A percentile compares a stretch with the other conserved stretches of the same genome.
Evolutionary conservation across 2,888 invertebrate genomes (phyloP).

Genomic region (Lasioglossum figueresi): DNA sequence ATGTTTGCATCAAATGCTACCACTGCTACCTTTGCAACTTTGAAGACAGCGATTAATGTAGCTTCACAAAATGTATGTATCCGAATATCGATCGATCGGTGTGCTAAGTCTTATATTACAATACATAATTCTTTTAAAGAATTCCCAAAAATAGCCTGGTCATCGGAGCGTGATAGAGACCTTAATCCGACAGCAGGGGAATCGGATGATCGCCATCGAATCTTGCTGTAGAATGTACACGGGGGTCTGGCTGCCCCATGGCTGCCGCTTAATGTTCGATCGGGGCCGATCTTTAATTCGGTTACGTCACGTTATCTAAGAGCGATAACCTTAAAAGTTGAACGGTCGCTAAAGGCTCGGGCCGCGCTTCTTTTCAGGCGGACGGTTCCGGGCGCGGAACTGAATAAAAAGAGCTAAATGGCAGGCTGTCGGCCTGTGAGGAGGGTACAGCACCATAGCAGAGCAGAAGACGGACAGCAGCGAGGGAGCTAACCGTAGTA

Average conservation of each 20-base stretch:
- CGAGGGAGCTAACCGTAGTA: conserved; percentile 18
- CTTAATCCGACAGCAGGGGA: conserved; percentile 12
- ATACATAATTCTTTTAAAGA: not conserved
- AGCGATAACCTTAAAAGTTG: conserved; percentile 46
- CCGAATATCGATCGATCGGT: not conserved
- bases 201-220: conserved; percentile 14
- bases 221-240: not conserved
- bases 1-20: too few relatives aligned
- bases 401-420: conserved; percentile 39
- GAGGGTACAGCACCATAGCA: conserved; percentile 14
- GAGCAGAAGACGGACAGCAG: conserved; percentile 8
- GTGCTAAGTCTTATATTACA: not conserved
- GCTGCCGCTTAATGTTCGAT: conserved; percentile 21
- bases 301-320: conserved; percentile 35
- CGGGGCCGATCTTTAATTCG: conserved; percentile 25
- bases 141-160: not conserved
- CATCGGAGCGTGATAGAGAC: not conserved
- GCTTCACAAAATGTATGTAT: too few relatives aligned
- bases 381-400: conserved; percentile 13
- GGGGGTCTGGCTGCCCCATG: not conserved
- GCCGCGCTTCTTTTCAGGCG: conserved; percentile 22
- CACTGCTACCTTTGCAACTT: too few relatives aligned
- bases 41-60: too few relatives aligned
- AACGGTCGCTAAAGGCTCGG: conserved; percentile 28
- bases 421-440: conserved; percentile 19